These are phyloP conservation scores for Serinus canaria DNA, from an alignment of 2,113 vertebrate genomes.

Conservation along the genomic window DNA sequence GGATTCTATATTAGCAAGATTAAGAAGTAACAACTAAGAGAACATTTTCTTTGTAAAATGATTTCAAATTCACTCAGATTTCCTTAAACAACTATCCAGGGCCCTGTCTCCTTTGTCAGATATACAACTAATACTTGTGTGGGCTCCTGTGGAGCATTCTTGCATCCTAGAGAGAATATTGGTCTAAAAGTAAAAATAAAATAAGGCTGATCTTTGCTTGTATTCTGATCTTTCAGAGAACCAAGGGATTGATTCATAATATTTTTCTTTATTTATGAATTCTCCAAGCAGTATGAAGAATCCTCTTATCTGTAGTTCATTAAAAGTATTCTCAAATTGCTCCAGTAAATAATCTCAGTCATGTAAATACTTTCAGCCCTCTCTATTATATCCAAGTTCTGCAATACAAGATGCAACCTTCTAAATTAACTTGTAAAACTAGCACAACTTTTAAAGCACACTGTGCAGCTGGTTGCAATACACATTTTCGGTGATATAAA, in stretches of 20 bases:
- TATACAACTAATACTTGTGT: neutral
- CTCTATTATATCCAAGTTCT: neutral
- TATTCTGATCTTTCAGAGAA: neutral
- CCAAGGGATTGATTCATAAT: neutral
- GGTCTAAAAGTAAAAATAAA: neutral
- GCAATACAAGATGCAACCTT: neutral
- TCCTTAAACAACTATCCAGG: neutral
- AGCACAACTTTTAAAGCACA: neutral
- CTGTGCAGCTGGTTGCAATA: neutral
- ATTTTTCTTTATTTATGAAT: neutral
- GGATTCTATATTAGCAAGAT: neutral
- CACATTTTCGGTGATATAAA: neutral
- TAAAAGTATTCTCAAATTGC: conserved; percentile 10
- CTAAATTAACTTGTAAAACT: neutral
- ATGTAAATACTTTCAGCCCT: neutral
- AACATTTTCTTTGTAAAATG: neutral
- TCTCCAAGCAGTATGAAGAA: neutral
- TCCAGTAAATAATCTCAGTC: conserved; percentile 25
- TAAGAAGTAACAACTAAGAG: neutral
- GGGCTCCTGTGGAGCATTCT: neutral
- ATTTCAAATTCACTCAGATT: neutral
- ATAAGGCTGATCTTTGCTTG: neutral
- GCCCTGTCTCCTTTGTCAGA: neutral
- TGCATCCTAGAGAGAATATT: neutral
- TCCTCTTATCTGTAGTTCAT: neutral